These are phyloP conservation scores for Phyllotreta cruciferae DNA, from an alignment of 2,888 invertebrate genomes.

Conservation along the genomic window DNA sequence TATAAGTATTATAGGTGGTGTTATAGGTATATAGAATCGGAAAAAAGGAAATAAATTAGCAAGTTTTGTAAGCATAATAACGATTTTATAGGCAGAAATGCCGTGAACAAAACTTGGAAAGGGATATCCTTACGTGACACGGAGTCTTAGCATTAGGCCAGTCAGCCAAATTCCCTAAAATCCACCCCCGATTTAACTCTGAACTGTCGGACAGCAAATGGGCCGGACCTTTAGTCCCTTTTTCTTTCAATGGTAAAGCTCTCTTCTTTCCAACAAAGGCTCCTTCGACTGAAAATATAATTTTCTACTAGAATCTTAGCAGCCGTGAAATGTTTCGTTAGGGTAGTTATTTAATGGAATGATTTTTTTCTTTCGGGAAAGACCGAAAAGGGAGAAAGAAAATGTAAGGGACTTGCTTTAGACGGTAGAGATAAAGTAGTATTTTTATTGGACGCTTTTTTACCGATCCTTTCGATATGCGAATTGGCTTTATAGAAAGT, in stretches of 20 bases:
- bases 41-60: neutral
- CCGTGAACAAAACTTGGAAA: slow-evolving; percentile 23
- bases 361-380: slow-evolving; percentile 13
- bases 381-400: slow-evolving; percentile 15
- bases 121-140: slow-evolving; percentile 16
- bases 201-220: slow-evolving; percentile 52
- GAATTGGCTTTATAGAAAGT: slow-evolving; percentile 18
- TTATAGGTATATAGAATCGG: too few species aligned
- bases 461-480: slow-evolving; percentile 7
- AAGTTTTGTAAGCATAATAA: neutral
- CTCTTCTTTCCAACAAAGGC: slow-evolving; percentile 33
- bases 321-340: slow-evolving; percentile 25
- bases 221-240: slow-evolving; percentile 44
- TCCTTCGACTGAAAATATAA: slow-evolving; percentile 33
- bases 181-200: slow-evolving; percentile 47
- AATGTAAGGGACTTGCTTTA: slow-evolving; percentile 6
- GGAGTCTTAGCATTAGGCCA: slow-evolving; percentile 13
- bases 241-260: slow-evolving; percentile 32
- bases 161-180: slow-evolving; percentile 24
- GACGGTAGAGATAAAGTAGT: slow-evolving; percentile 18
- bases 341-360: slow-evolving; percentile 22
- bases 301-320: slow-evolving; percentile 27
- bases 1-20: too few species aligned
- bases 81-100: slow-evolving; percentile 16
- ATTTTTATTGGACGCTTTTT: slow-evolving; percentile 20